Percentiles rank a stretch among this genome's conserved stretches.
Evolutionary conservation across 2,113 vertebrate species (phyloP).

Genomic region (Perccottus glenii): DNA sequence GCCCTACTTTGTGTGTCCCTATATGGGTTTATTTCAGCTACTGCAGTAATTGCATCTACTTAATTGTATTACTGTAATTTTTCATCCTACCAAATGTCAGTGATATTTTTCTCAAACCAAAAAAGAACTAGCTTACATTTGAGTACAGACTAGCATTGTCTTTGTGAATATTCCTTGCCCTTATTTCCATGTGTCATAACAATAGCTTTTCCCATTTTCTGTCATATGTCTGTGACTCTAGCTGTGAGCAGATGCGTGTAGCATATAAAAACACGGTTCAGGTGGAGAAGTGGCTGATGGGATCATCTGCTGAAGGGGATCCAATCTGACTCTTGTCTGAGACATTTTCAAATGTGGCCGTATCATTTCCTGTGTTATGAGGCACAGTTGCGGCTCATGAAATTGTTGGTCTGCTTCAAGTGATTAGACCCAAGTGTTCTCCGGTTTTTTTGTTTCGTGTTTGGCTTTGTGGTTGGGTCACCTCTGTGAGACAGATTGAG

Average conservation of each 20-base stretch:
- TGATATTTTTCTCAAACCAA: background rate
- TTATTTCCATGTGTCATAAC: background rate
- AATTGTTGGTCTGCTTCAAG: background rate
- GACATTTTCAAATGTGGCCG: background rate
- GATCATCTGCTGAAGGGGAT: conserved; percentile 1
- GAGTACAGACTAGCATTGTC: background rate
- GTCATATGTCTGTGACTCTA: background rate
- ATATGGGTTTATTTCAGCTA: background rate
- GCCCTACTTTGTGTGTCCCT: conserved; percentile 7
- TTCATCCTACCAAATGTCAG: conserved; percentile 4
- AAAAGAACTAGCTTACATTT: background rate
- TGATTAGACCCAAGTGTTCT: background rate
- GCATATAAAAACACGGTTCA: background rate
- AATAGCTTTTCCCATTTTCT: background rate
- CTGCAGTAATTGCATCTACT: conserved; percentile 3
- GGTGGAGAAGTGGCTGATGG: background rate
- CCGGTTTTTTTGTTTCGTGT: background rate
- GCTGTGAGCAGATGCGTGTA: background rate
- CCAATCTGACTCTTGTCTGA: background rate
- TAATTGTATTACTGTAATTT: conserved; percentile 6
- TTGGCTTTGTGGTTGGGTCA: background rate
- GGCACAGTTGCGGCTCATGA: background rate
- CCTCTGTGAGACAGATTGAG: background rate
- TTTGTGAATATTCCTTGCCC: background rate
- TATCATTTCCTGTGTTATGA: conserved; percentile 5